Evolutionary conservation across 2,797 vertebrate species (phyloP).

Genomic region (Eulemur coronatus): DNA sequence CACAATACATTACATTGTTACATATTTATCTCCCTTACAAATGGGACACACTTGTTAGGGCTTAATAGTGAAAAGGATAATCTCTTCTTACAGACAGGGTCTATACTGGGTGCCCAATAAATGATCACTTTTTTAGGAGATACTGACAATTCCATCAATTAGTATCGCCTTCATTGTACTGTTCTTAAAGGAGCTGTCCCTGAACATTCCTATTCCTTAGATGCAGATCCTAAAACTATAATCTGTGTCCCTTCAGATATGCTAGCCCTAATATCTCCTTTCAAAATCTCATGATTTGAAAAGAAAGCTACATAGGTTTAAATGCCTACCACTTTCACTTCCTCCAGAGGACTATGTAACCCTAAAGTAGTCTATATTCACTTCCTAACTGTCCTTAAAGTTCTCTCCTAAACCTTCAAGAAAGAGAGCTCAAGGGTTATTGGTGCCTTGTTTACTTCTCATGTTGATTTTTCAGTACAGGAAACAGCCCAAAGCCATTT

Average conservation of each 20-base stretch:
- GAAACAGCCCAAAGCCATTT: not conserved
- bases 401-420: not conserved
- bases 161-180: not conserved
- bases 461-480: not conserved
- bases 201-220: not conserved
- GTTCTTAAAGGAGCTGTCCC: not conserved
- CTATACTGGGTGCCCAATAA: not conserved
- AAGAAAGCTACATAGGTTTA: not conserved
- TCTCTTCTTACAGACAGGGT: not conserved
- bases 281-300: conserved; percentile 46
- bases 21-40: not conserved
- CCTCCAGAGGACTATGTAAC: not conserved
- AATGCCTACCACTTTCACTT: not conserved
- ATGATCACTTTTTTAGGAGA: not conserved
- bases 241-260: not conserved
- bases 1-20: not conserved
- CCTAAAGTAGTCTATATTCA: not conserved
- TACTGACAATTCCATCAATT: not conserved
- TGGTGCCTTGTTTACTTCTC: not conserved
- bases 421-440: not conserved
- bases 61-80: not conserved
- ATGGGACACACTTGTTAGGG: not conserved
- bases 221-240: not conserved
- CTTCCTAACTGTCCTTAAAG: not conserved
- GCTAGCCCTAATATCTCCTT: not conserved